phyloP scores from a whole-genome alignment of 2,797 vertebrate genomes.

The Psittacula echo region DNA sequence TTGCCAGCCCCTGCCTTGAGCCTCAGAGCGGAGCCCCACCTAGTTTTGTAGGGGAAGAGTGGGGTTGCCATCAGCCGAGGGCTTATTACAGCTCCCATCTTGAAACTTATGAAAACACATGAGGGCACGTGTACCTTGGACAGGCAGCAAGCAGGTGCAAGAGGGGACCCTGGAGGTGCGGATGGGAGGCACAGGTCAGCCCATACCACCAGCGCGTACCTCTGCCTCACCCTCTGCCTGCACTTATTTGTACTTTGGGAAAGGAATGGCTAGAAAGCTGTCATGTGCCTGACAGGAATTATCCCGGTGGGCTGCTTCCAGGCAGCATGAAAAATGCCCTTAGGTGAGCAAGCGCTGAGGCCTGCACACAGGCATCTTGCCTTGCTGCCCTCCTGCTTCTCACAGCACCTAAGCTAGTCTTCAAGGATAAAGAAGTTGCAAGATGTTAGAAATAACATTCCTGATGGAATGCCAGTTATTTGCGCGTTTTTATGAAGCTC shows the following conservation, averaged over 20 bases:
- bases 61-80: neutral
- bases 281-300: neutral
- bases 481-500: neutral
- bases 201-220: fast-evolving
- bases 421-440: neutral
- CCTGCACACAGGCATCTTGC: neutral
- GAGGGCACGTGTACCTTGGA: fast-evolving
- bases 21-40: neutral
- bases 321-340: fast-evolving
- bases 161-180: fast-evolving
- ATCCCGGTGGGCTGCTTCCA: neutral
- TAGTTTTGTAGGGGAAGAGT: neutral
- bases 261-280: neutral
- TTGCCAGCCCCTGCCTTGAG: neutral
- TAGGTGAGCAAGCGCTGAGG: fast-evolving
- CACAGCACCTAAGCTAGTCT: neutral
- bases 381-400: neutral
- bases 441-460: neutral
- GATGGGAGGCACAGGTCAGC: neutral
- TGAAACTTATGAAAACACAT: neutral
- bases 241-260: neutral
- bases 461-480: neutral
- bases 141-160: neutral
- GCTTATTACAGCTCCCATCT: neutral
- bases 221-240: fast-evolving